Evolutionary conservation across 1,140 invertebrate species (phyloP), one percentile per base, ranked within the genome.

Genomic region (Bombus terrestris): DNA sequence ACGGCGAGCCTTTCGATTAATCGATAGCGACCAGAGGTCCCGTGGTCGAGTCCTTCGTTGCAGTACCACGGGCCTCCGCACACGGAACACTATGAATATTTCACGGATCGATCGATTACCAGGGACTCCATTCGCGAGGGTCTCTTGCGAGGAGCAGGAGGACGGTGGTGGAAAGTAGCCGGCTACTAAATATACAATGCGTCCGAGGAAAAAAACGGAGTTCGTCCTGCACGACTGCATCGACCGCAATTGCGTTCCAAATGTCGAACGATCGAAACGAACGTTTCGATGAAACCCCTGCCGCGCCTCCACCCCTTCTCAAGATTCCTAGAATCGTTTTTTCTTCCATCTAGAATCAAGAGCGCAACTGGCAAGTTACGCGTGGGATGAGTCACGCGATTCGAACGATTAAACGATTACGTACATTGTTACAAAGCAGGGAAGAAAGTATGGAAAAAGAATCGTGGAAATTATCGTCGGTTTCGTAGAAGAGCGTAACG

Each of bases 31-130:
- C 8, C 32, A 35, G 80, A 75, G 72, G 39, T 80, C 64, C 66
- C 68, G 74, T 32, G 74, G 79, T 68, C 78, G 79, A 87, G 87
- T 90, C 78, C 82, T 90, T 82, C 83, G 80, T 57, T 89, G 43
- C 75, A 74, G 73, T 37, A 69, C 18, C 47, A 53, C 82, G 81
- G 64, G 79, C 76, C 82, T 84, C 77, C 53, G 82, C 78, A 83
- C 81, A 81, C 82, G 90, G 81, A 90, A 79, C 89, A 88, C 59
- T 28, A 91, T 92, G 91, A 92, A 92, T 92, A 92, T 92, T 92
- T 92, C 85, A 92, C 83, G 88, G 89, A 92, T 92, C 90, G 91
- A 92, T 92, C 91, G 91, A 92, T 90, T 90, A 85, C 79, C 81
- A 89, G 81, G 88, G 77, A 83, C 86, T 88, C 53, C 32, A 22